phyloP scores from a whole-genome alignment of 1,140 invertebrate species.

The Tigriopus japonicus region DNA sequence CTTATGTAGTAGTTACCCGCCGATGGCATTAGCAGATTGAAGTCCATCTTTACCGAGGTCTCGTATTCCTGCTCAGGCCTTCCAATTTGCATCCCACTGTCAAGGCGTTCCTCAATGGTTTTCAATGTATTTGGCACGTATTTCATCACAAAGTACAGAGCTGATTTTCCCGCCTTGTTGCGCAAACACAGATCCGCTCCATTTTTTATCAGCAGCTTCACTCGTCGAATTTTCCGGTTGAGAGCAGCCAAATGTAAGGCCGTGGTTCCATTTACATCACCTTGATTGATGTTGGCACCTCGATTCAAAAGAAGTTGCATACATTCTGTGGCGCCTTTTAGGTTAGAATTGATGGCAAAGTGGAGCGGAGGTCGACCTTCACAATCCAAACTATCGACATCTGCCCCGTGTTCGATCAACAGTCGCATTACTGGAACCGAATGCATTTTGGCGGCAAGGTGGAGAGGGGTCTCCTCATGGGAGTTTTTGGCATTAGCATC shows the following conservation, averaged over 20 bases:
- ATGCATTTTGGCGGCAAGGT: not conserved
- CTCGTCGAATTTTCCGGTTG: slow-evolving; percentile 56
- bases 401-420: not conserved
- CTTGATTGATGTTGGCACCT: not conserved
- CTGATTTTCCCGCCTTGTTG: slow-evolving; percentile 58
- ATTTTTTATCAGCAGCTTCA: slow-evolving; percentile 55
- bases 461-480: not conserved
- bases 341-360: not conserved
- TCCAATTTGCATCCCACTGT: not conserved
- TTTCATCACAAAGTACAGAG: slow-evolving; percentile 46
- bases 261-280: slow-evolving; percentile 42
- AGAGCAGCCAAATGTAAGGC: slow-evolving; percentile 66
- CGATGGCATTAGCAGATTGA: not conserved
- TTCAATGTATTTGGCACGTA: not conserved
- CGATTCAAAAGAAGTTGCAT: slow-evolving; percentile 1
- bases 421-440: not conserved
- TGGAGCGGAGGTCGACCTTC: slow-evolving; percentile 6
- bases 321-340: not conserved
- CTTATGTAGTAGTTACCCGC: not conserved
- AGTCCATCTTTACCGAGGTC: not conserved
- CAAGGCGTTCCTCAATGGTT: not conserved
- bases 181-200: slow-evolving; percentile 63
- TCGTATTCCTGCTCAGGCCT: not conserved
- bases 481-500: slow-evolving; percentile 2
- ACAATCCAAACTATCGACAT: not conserved